Evolutionary conservation across 2,888 invertebrate genomes (phyloP).

Genomic region (Creontiades dilutus): DNA sequence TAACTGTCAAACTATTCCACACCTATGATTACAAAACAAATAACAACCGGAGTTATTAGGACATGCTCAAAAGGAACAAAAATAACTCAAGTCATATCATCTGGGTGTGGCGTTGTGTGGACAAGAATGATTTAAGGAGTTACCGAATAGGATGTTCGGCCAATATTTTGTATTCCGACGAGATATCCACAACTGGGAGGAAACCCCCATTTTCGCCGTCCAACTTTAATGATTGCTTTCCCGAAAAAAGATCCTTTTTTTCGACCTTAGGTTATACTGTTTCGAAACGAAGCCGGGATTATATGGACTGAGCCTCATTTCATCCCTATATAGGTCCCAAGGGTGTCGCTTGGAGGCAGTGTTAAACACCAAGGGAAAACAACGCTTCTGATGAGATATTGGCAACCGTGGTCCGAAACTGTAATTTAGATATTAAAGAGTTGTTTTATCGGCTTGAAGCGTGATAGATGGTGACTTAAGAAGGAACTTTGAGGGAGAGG

Average conservation of each 20-base stretch:
- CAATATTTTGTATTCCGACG: not conserved
- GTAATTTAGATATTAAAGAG: conserved; percentile 66
- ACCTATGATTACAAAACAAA: too few species aligned
- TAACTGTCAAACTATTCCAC: too few species aligned
- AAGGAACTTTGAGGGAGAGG: conserved; percentile 45
- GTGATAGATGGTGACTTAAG: conserved; percentile 60
- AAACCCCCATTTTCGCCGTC: not conserved
- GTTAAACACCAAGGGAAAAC: conserved; percentile 53
- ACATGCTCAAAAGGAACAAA: not conserved
- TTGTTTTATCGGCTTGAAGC: conserved; percentile 63
- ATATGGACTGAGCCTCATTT: conserved; percentile 50
- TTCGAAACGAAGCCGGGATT: conserved; percentile 33
- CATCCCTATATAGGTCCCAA: conserved; percentile 52
- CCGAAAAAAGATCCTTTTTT: conserved; percentile 5
- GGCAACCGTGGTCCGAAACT: conserved; percentile 49
- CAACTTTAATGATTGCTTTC: conserved; percentile 6
- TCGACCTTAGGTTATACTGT: conserved; percentile 22
- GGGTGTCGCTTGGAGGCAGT: conserved; percentile 62
- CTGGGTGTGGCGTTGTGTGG: conserved; percentile 34
- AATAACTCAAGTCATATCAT: not conserved
- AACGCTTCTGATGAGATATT: conserved; percentile 62
- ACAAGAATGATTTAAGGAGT: conserved; percentile 33
- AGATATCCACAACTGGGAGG: not conserved
- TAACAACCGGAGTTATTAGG: too few species aligned
- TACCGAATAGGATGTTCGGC: conserved; percentile 17